phyloP scores from a whole-genome alignment of 2,797 vertebrate genomes.

The Otolemur crassicaudatus region DNA sequence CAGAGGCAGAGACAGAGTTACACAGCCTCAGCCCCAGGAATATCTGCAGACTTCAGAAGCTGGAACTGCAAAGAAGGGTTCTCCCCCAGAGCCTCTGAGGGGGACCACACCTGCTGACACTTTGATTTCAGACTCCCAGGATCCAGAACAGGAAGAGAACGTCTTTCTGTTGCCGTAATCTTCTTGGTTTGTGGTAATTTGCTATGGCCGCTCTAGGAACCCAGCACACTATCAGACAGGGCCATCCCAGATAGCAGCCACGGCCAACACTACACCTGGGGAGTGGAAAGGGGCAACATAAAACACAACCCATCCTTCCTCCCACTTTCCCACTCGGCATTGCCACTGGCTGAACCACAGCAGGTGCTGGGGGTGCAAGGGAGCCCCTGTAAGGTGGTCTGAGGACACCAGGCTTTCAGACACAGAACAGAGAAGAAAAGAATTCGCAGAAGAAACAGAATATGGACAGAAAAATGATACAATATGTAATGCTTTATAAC shows the following conservation, averaged over 20 bases:
- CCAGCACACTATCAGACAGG: neutral
- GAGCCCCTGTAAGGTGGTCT: neutral
- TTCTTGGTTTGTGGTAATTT: neutral
- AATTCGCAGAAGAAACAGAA: neutral
- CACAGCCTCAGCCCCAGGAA: neutral
- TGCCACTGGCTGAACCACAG: neutral
- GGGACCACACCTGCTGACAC: neutral
- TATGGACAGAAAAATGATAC: neutral
- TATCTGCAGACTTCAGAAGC: neutral
- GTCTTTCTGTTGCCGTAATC: neutral
- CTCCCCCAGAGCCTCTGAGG: neutral
- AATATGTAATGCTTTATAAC: neutral
- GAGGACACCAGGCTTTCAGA: neutral
- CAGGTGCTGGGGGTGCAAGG: neutral
- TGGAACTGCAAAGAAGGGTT: neutral
- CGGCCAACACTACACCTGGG: neutral
- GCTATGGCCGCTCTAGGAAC: neutral
- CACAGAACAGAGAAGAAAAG: neutral
- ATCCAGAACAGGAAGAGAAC: neutral
- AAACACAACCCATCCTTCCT: neutral
- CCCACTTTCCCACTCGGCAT: neutral
- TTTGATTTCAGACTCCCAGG: neutral
- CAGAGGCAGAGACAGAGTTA: neutral
- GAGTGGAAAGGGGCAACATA: neutral
- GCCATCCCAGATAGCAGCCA: neutral